Evolutionary conservation across 53 echinoderm and acorn worm genomes (phyloP), one percentile per base, ranked within the genome.

Genomic region (Holothuria leucospilota): DNA sequence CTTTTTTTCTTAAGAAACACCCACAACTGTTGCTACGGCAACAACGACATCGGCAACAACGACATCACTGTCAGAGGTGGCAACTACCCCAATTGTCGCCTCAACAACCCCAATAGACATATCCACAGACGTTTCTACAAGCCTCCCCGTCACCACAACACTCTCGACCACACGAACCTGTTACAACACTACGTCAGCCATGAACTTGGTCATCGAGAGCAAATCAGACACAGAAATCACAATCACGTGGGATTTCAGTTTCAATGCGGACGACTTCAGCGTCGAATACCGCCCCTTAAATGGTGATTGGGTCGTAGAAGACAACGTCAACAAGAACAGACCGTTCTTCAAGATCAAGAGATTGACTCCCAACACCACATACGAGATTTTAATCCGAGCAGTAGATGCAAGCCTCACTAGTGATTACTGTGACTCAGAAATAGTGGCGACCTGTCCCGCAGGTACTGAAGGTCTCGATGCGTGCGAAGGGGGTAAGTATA

Each of bases 121-220:
- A 18, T 56, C 56, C 15, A 56, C 56, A 16, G 56, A 56, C 18
- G 16, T 4, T 1, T 7, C 56, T 1, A 56, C 56, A 56, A 56
- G 0, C 15, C 4, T 56, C 18, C 56, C 56, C 56, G 56, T 56
- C 15, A 56, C 56, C 18, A 70, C 83, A 29, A 71, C 72, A 4
- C 26, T 51, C 28, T 0, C 71, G 60, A 59, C 81, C 68, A 69
- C 88, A 5, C 91, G 87, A n/a, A 66, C 87, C 21, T 87, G 66
- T 49, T 63, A 63, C 51, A 91, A 63, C 61, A 80, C 80, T 2
- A 27, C 80, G 1, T 16, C 80, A 18, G 13, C 56, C 16, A 38
- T 80, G 16, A 15, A 51, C 52, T 58, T 80, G 2, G 29, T 34
- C 34, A 59, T 80, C 28, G 80, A 80, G 29, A 80, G 80, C 61